A percentile compares a stretch with the other conserved stretches of the same genome.
phyloP scores from a whole-genome alignment of 2,113 vertebrate species.

The Halcyon malimbica region DNA sequence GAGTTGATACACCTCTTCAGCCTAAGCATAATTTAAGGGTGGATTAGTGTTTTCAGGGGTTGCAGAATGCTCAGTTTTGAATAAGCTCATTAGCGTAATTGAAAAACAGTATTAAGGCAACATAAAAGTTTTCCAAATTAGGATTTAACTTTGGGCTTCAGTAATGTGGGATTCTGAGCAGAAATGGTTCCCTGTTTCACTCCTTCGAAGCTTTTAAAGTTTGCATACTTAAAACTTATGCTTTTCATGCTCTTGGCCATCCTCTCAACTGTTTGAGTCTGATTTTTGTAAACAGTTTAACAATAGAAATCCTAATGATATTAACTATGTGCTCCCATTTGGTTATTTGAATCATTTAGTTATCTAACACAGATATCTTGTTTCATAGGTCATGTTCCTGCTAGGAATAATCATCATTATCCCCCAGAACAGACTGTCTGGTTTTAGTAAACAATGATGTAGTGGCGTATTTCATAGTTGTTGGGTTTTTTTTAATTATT shows the following conservation, averaged over 20 bases:
- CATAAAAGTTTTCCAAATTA: neutral
- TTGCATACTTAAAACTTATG: rapidly evolving
- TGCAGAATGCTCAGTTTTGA: neutral
- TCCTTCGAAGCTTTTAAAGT: neutral
- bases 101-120: neutral
- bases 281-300: neutral
- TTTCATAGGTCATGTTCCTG: neutral
- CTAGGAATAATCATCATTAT: neutral
- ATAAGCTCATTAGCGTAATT: neutral
- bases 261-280: neutral
- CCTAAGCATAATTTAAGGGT: neutral
- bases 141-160: neutral
- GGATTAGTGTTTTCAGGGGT: neutral
- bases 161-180: neutral
- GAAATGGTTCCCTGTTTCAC: neutral
- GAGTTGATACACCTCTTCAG: neutral
- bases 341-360: neutral
- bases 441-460: neutral
- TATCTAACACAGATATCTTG: neutral
- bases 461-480: neutral
- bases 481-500: neutral
- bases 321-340: neutral
- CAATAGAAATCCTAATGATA: neutral
- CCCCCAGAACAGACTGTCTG: neutral
- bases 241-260: neutral